Evolutionary conservation across 1,140 invertebrate genomes (phyloP).

Genomic region (Megalonaias nervosa): DNA sequence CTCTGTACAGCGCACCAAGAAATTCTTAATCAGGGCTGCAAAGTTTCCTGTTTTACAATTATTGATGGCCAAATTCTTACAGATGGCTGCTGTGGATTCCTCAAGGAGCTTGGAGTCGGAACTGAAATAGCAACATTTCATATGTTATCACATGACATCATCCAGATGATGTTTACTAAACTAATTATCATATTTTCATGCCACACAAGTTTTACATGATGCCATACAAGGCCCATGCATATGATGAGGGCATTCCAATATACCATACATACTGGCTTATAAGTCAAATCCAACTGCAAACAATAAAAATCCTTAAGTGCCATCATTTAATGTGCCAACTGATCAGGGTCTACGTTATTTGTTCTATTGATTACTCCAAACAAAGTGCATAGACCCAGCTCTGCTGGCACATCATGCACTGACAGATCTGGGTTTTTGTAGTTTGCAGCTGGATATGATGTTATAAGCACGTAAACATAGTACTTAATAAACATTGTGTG

Average conservation of each 20-base stretch:
- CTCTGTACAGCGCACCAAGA: constrained; percentile 84
- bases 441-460: no score
- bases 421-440: no score
- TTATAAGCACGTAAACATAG: not conserved
- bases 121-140: constrained; percentile 71
- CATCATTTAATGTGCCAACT: no score
- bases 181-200: not conserved
- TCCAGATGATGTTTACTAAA: not conserved
- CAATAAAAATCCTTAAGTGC: no score
- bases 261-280: not conserved
- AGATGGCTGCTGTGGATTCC: constrained; percentile 77
- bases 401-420: no score
- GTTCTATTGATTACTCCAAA: no score
- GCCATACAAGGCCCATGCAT: not conserved
- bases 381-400: no score
- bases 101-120: constrained; percentile 86
- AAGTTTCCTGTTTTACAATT: constrained; percentile 91
- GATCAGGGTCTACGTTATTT: no score
- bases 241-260: not conserved
- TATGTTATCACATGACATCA: not conserved
- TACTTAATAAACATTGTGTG: not conserved
- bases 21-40: constrained; percentile 87
- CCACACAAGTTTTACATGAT: not conserved
- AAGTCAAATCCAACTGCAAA: no score
- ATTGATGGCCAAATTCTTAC: constrained; percentile 75